These are phyloP conservation scores for Crypturellus tataupa DNA, from an alignment of 2,797 vertebrate genomes.

Conservation along the genomic window DNA sequence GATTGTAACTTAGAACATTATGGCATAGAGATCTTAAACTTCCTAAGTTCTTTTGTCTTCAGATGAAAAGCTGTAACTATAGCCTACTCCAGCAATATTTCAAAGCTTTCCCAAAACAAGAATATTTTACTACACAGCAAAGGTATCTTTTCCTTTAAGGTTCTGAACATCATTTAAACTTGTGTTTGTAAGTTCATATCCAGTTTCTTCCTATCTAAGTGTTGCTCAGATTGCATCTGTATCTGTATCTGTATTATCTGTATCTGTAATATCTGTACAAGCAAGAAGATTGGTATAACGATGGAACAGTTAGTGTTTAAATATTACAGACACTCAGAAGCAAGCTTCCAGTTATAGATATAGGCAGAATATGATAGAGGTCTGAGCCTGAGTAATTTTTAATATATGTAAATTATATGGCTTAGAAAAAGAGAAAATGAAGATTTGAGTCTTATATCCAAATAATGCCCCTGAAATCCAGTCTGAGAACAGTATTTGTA, in stretches of 20 bases:
- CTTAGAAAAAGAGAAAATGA: neutral
- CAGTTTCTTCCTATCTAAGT: neutral
- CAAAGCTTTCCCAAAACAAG: neutral
- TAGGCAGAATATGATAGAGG: neutral
- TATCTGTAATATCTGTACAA: neutral
- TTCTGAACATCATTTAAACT: neutral
- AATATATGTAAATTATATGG: neutral
- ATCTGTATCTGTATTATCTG: neutral
- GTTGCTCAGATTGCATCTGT: neutral
- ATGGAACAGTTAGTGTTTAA: neutral
- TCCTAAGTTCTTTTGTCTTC: constrained; percentile 12
- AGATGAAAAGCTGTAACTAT: neutral
- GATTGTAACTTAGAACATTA: neutral
- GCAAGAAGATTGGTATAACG: neutral
- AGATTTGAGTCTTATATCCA: neutral
- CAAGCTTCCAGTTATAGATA: neutral
- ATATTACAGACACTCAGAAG: neutral
- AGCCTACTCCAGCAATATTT: neutral
- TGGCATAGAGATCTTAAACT: neutral
- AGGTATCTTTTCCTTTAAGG: neutral
- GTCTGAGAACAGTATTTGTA: neutral
- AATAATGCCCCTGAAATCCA: neutral
- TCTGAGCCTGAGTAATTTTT: neutral
- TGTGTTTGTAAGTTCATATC: neutral
- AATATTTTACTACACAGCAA: neutral